Percentiles rank a stretch among this genome's conserved stretches.
Evolutionary conservation across 1,140 invertebrate genomes (phyloP).

Genomic region (Ostrea edulis): DNA sequence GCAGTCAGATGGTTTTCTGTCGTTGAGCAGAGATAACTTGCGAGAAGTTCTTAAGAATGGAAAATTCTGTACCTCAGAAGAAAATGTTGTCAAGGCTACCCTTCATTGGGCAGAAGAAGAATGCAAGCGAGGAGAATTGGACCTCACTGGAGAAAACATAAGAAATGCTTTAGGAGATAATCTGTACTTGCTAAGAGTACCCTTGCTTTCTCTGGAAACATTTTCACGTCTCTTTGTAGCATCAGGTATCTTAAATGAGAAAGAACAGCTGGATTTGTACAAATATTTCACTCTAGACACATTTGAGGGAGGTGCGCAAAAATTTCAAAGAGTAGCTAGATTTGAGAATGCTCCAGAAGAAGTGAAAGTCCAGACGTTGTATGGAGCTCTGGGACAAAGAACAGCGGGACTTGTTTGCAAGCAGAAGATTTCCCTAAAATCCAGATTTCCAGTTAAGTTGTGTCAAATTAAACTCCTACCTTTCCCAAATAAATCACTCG

Average conservation of each 20-base stretch:
- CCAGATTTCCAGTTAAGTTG: not conserved
- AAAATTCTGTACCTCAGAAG: constrained; percentile 44
- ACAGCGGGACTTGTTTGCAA: not conserved
- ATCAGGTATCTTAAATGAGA: constrained; percentile 45
- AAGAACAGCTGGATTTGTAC: constrained; percentile 51
- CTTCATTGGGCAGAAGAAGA: constrained; percentile 51
- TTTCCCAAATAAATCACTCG: not conserved
- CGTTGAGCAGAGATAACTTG: constrained; percentile 46
- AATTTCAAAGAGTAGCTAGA: not conserved
- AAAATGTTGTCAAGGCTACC: constrained; percentile 46
- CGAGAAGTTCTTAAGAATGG: constrained; percentile 49
- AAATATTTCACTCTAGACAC: constrained; percentile 48
- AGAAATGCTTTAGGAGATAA: constrained; percentile 43
- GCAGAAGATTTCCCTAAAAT: not conserved
- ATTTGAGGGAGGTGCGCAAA: constrained; percentile 5
- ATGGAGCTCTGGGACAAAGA: constrained; percentile 1
- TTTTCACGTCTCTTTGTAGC: constrained; percentile 48
- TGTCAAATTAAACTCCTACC: constrained; percentile 10
- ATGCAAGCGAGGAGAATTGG: constrained; percentile 22
- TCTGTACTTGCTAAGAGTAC: constrained; percentile 44
- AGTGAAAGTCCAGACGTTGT: not conserved
- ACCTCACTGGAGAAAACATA: constrained; percentile 34
- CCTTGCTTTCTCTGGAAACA: constrained; percentile 41
- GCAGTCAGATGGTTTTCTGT: constrained; percentile 42
- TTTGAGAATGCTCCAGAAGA: constrained; percentile 4